These are phyloP conservation scores for Erythrolamprus reginae DNA, from an alignment of 2,113 vertebrate species.

Conservation along the genomic window DNA sequence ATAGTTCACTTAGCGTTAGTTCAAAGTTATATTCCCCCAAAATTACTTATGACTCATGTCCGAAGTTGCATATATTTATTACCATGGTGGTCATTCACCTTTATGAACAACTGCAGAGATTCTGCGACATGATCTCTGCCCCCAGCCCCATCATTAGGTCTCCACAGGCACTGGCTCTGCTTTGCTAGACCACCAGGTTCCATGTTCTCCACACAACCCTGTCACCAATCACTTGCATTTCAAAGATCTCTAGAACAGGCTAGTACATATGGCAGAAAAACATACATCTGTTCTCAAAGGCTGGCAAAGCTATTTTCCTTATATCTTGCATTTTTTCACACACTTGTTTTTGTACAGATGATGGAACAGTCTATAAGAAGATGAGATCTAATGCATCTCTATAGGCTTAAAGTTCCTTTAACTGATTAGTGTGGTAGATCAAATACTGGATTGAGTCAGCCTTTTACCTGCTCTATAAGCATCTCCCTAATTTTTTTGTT, in stretches of 20 bases:
- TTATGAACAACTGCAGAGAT: neutral
- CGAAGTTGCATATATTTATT: neutral
- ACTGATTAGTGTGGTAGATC: neutral
- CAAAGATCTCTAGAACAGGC: neutral
- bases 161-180: neutral
- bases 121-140: neutral
- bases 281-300: neutral
- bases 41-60: neutral
- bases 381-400: neutral
- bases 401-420: neutral
- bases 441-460: neutral
- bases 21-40: neutral
- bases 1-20: neutral
- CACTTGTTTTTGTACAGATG: neutral
- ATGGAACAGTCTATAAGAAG: neutral
- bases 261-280: neutral
- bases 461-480: neutral
- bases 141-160: neutral
- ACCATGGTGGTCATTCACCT: neutral
- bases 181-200: neutral
- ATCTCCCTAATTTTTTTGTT: neutral
- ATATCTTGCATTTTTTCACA: neutral
- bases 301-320: neutral
- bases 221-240: neutral
- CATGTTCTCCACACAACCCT: neutral